phyloP scores from a whole-genome alignment of 2,888 invertebrate genomes.

The Dexiosoma caninum region DNA sequence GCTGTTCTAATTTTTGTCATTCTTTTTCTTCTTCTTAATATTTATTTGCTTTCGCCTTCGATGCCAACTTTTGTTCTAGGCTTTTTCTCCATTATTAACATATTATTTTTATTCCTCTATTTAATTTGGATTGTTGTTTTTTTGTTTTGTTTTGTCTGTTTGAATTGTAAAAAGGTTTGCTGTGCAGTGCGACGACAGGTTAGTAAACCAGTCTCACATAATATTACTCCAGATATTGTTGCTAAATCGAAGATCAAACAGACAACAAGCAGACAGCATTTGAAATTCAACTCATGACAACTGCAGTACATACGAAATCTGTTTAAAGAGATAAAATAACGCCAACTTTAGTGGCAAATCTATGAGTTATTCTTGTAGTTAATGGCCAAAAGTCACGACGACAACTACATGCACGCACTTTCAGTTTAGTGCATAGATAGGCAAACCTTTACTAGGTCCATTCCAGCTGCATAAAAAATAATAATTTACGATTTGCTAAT shows the following conservation, averaged over 20 bases:
- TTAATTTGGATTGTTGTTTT: neutral
- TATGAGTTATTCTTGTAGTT: slow-evolving; percentile 30
- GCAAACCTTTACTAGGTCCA: no score
- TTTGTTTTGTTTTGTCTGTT: neutral
- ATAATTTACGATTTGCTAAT: no score
- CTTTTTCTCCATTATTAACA: neutral
- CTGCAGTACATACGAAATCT: neutral
- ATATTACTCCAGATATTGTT: slow-evolving; percentile 61
- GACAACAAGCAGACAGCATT: slow-evolving; percentile 36
- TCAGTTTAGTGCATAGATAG: no score
- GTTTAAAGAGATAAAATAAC: slow-evolving; percentile 5
- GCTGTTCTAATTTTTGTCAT: neutral
- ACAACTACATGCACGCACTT: neutral
- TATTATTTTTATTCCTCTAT: no score
- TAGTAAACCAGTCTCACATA: slow-evolving; percentile 62
- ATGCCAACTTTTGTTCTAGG: neutral
- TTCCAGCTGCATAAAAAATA: no score
- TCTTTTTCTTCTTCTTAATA: neutral
- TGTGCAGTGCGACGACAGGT: no score
- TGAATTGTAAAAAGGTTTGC: slow-evolving; percentile 27
- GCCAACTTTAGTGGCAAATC: neutral
- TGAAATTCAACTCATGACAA: neutral
- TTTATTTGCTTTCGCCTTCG: neutral
- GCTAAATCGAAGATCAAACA: slow-evolving; percentile 58
- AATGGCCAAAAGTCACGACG: slow-evolving; percentile 35